Evolutionary conservation across 2,797 vertebrate genomes (phyloP).

Genomic region (Acropternis orthonyx): DNA sequence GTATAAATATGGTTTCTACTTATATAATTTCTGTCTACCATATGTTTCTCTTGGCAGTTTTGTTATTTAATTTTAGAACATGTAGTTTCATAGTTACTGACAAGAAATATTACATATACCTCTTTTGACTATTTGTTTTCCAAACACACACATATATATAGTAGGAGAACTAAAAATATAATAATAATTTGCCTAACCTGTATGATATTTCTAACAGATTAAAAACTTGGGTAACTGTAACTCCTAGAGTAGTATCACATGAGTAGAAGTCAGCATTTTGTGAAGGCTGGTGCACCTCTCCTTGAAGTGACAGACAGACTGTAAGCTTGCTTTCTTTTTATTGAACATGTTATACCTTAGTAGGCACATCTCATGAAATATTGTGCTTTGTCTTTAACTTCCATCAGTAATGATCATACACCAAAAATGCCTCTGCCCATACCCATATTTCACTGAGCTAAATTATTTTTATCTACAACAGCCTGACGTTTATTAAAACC

Average conservation of each 20-base stretch:
- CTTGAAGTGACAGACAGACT: background rate
- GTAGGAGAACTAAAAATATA: background rate
- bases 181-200: background rate
- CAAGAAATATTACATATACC: background rate
- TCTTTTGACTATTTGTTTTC: background rate
- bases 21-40: constrained; percentile 31
- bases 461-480: background rate
- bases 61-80: constrained; percentile 3
- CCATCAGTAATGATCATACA: background rate
- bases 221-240: background rate
- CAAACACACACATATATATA: background rate
- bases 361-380: background rate
- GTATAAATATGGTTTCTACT: background rate
- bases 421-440: background rate
- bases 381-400: background rate
- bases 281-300: background rate
- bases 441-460: background rate
- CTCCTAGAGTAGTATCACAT: background rate
- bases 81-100: background rate
- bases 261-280: background rate
- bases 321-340: background rate
- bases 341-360: background rate
- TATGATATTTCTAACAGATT: background rate
- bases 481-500: background rate
- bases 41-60: constrained; percentile 22